Conservation (phyloP, 2,113 vertebrate genomes). For the Oryzias curvinotus region DNA sequence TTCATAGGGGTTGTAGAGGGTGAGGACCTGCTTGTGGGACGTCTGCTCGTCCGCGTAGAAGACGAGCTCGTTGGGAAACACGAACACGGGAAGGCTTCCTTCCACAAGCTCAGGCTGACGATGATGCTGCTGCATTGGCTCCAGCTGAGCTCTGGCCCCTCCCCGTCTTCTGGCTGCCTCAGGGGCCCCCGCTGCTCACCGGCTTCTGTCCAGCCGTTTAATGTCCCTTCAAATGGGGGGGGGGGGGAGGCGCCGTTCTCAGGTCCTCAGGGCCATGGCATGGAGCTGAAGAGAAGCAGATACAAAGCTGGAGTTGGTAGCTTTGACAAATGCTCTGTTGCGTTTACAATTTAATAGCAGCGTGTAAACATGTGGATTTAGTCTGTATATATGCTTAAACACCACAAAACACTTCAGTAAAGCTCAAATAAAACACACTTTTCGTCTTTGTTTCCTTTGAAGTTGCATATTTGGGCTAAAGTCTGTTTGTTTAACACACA, state of each 20-base stretch:
- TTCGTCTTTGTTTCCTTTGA: no score
- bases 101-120: constrained; percentile 98
- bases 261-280: constrained; percentile 60
- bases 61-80: constrained; percentile 96
- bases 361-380: not conserved
- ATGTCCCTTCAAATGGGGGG: constrained; percentile 39
- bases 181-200: constrained; percentile 44
- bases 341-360: not conserved
- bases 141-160: constrained; percentile 83
- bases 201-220: constrained; percentile 21
- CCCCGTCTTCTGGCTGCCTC: constrained; percentile 71
- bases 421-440: no score
- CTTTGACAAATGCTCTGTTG: not conserved
- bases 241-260: constrained; percentile 44
- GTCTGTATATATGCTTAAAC: not conserved
- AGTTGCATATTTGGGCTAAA: no score
- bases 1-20: constrained; percentile 98
- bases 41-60: constrained; percentile 98
- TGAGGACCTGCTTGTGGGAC: constrained; percentile 98
- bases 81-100: constrained; percentile 98
- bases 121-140: constrained; percentile 99
- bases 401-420: no score
- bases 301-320: not conserved
- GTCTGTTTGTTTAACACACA: no score
- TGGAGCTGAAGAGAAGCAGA: constrained; percentile 28